Evolutionary conservation across 2,113 vertebrate species (phyloP).

Genomic region (Syngnathus floridae): DNA sequence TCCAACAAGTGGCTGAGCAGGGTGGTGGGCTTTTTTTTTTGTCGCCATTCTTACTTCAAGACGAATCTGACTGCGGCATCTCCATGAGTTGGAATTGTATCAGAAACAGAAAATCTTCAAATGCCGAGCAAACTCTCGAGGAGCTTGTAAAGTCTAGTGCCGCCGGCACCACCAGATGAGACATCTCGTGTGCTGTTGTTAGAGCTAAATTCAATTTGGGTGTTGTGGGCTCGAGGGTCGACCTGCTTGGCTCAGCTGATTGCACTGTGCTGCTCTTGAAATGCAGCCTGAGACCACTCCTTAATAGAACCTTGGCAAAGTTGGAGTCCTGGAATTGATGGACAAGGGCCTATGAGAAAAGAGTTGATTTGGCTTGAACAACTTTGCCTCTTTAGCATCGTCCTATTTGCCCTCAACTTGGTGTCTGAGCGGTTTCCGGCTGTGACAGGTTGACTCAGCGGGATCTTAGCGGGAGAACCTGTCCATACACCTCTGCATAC

Average conservation of each 20-base stretch:
- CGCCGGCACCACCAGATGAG: not conserved
- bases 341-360: not conserved
- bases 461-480: constrained; percentile 41
- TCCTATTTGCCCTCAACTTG: not conserved
- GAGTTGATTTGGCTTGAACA: not conserved
- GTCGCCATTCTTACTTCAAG: not conserved
- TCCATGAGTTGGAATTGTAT: not conserved
- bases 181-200: constrained; percentile 11
- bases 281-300: not conserved
- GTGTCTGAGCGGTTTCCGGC: constrained; percentile 14
- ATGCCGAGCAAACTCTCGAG: not conserved
- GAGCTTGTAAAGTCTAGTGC: not conserved
- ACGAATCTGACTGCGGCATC: not conserved
- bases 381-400: not conserved
- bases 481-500: constrained; percentile 38
- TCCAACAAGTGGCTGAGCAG: not conserved
- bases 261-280: constrained; percentile 1
- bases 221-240: not conserved
- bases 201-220: constrained; percentile 15
- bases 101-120: not conserved
- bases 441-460: constrained; percentile 25
- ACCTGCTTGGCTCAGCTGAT: constrained; percentile 12
- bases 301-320: not conserved
- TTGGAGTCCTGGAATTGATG: not conserved
- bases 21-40: not conserved